Evolutionary conservation across 2,888 invertebrate species (phyloP), one percentile per base, ranked within the genome.

Genomic region (Epsilonema sp.): DNA sequence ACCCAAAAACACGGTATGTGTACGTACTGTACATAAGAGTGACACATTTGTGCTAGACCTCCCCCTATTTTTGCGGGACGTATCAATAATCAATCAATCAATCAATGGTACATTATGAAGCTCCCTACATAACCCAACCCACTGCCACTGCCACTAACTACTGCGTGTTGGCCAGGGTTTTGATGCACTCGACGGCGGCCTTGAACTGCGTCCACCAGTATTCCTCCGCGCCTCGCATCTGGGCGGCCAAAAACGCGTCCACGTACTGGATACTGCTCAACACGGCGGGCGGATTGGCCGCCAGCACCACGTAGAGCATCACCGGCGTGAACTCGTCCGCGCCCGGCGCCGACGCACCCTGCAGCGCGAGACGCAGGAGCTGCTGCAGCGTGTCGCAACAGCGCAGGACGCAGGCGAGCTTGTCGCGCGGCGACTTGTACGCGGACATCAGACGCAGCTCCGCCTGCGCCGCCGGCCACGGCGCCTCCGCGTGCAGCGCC

Each of bases 131-230:
- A 16, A 16, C 36, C 13, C 36, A 40, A 16, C 23, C 24, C 46
- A 48, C n/a, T n/a, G n/a, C n/a, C n/a, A n/a, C n/a, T n/a, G n/a
- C n/a, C n/a, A n/a, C n/a, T n/a, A n/a, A n/a, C n/a, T n/a, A n/a
- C n/a, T n/a, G n/a, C n/a, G n/a, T 31, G 31, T 80, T 84, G 69
- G 83, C 83, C 87, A 92, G 87, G 47, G 85, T 90, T 74, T 94
- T 97, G 64, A 94, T 90, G 72, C 86, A 90, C 69, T 90, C 89
- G 46, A 92, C 84, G 42, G 87, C 87, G 1, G 90, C 81, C 62
- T 83, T 82, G 71, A 94, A 92, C 69, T 92, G 89, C 46, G 87
- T 90, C 94, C 92, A 94, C 80, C 89, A 90, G 70, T 94, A 97
- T 59, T 82, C 79, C 61, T 87, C 84, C 68, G 89, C 87, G 44